phyloP scores from a whole-genome alignment of 2,797 vertebrate species.

The Euphonia xanthogaster region DNA sequence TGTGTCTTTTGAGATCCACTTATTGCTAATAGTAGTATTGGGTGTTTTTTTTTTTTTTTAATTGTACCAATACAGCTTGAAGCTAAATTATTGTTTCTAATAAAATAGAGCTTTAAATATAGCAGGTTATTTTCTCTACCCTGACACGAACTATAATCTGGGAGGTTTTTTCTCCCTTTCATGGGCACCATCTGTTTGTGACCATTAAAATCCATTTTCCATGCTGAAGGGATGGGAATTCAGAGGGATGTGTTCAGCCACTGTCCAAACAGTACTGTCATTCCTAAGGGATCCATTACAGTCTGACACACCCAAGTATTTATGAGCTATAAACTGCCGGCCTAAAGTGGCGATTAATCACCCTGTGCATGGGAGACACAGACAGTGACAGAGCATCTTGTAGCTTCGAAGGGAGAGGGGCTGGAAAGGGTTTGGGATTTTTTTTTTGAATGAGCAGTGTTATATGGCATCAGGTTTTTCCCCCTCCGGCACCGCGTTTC shows the following conservation, averaged over 20 bases:
- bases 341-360: slow-evolving; percentile 66
- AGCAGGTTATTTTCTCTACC: slow-evolving; percentile 33
- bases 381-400: slow-evolving; percentile 31
- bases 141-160: slow-evolving; percentile 46
- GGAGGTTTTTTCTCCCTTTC: slow-evolving; percentile 18
- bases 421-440: background rate
- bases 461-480: background rate
- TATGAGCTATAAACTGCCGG: slow-evolving; percentile 62
- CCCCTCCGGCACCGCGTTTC: background rate
- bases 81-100: slow-evolving; percentile 6
- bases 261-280: slow-evolving; percentile 51
- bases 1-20: background rate
- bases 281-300: slow-evolving; percentile 66
- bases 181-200: slow-evolving; percentile 65
- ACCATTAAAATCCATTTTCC: slow-evolving; percentile 71
- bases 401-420: background rate
- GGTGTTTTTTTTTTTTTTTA: background rate
- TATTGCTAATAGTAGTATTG: background rate
- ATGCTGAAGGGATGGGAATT: slow-evolving; percentile 49
- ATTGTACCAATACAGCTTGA: background rate
- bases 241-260: slow-evolving; percentile 39
- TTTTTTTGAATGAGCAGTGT: background rate
- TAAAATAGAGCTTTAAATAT: slow-evolving; percentile 32
- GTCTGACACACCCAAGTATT: slow-evolving; percentile 70
- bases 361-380: background rate